phyloP scores from a whole-genome alignment of 2,113 vertebrate species.

The Pipa parva region DNA sequence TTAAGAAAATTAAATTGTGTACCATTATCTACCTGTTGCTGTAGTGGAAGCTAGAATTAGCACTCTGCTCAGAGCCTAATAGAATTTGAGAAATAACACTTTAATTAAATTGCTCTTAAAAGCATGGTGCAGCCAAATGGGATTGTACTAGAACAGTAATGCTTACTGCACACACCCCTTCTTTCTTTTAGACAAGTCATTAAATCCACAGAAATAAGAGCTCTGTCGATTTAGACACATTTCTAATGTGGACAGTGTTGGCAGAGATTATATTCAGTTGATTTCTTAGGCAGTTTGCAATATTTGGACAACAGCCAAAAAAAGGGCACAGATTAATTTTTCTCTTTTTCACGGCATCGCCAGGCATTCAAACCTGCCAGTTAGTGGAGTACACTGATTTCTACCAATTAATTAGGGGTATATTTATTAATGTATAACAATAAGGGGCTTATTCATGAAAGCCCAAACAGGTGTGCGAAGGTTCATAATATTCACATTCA shows the following conservation, averaged over 20 bases:
- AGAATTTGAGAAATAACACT: conserved; percentile 90
- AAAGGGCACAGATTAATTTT: no score
- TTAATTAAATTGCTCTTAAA: conserved; percentile 99
- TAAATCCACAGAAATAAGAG: conserved; percentile 94
- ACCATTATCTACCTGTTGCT: conserved; percentile 83
- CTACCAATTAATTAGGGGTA: no score
- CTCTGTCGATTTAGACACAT: conserved; percentile 74
- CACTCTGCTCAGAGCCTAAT: conserved; percentile 77
- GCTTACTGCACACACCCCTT: conserved; percentile 54
- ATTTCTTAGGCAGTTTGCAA: no score
- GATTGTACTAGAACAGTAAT: conserved; percentile 87
- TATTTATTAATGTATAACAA: no score
- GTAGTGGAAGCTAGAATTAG: conserved; percentile 75
- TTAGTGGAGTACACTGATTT: no score
- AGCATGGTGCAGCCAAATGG: conserved; percentile 94
- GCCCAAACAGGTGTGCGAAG: no score
- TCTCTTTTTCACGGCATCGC: no score
- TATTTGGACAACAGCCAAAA: no score
- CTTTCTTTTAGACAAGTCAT: conserved; percentile 70
- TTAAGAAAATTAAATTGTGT: conserved; percentile 97
- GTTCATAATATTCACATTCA: no score
- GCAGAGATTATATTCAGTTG: no score
- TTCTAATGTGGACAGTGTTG: conserved; percentile 39
- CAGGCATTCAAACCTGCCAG: no score
- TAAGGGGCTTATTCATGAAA: no score